A percentile compares a stretch with the other conserved stretches of the same genome.
Conservation (phyloP, 2,797 vertebrate genomes). For the Columba guinea region DNA sequence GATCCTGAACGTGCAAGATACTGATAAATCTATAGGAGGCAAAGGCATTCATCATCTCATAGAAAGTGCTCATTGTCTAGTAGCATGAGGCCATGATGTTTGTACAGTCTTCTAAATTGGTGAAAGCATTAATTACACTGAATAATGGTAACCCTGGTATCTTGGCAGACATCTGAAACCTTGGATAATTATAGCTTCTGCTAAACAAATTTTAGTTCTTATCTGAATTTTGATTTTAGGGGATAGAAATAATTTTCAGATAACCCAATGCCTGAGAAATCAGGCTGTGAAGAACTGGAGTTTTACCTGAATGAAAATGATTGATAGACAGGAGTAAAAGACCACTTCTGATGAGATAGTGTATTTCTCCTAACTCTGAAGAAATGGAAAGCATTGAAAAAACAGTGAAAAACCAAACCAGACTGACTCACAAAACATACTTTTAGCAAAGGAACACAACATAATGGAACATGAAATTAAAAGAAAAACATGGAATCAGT, state of each 20-base stretch:
- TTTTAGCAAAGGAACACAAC: constrained; percentile 50
- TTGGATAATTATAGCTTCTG: constrained; percentile 54
- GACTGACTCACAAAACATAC: constrained; percentile 53
- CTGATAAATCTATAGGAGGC: constrained; percentile 43
- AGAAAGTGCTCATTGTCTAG: constrained; percentile 36
- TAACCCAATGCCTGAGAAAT: not conserved
- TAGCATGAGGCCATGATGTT: constrained; percentile 21
- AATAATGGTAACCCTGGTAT: constrained; percentile 56
- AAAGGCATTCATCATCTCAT: constrained; percentile 52
- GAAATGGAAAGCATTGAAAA: constrained; percentile 58
- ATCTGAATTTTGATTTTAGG: constrained; percentile 47
- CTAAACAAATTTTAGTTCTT: constrained; percentile 38
- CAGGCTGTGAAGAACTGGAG: not conserved
- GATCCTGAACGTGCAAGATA: constrained; percentile 19
- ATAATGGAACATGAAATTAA: constrained; percentile 59
- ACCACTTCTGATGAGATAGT: constrained; percentile 27
- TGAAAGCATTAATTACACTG: constrained; percentile 62
- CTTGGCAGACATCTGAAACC: constrained; percentile 64
- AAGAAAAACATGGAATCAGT: constrained; percentile 22
- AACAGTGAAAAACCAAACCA: constrained; percentile 59
- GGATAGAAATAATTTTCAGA: constrained; percentile 19
- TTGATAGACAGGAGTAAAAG: constrained; percentile 24
- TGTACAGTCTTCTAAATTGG: constrained; percentile 55
- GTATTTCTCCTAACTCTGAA: constrained; percentile 60
- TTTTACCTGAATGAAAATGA: not conserved